Evolutionary conservation across 2,888 invertebrate genomes (phyloP).

Genomic region (Aphrophora alni): DNA sequence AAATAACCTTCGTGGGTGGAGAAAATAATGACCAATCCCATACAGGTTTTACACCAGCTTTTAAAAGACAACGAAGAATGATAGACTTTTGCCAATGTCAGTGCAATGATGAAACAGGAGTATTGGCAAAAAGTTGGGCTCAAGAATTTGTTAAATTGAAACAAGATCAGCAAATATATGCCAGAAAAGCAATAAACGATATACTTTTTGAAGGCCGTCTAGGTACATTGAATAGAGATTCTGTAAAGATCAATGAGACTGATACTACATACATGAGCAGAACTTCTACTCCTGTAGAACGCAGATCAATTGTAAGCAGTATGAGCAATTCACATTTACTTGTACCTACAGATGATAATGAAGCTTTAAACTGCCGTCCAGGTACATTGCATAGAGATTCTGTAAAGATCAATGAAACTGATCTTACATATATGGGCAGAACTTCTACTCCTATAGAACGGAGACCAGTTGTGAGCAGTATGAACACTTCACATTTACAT

Average conservation of each 20-base stretch:
- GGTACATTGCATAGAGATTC: background rate
- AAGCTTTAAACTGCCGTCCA: background rate
- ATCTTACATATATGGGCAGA: background rate
- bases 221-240: background rate
- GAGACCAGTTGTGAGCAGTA: background rate
- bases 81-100: background rate
- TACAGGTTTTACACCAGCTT: background rate
- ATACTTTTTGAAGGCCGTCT: background rate
- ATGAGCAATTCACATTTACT: background rate
- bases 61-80: background rate
- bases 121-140: background rate
- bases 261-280: background rate
- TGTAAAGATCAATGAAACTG: background rate
- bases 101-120: slow-evolving; percentile 2
- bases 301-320: background rate
- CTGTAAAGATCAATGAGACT: background rate
- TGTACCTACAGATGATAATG: background rate
- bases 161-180: background rate
- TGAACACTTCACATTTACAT: background rate
- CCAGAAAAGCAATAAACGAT: background rate
- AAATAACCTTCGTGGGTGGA: background rate
- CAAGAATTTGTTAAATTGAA: background rate
- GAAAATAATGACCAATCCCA: background rate
- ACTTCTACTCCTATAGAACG: background rate
- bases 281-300: background rate